phyloP scores from a whole-genome alignment of 1,140 invertebrate species.

The Megalonaias nervosa region DNA sequence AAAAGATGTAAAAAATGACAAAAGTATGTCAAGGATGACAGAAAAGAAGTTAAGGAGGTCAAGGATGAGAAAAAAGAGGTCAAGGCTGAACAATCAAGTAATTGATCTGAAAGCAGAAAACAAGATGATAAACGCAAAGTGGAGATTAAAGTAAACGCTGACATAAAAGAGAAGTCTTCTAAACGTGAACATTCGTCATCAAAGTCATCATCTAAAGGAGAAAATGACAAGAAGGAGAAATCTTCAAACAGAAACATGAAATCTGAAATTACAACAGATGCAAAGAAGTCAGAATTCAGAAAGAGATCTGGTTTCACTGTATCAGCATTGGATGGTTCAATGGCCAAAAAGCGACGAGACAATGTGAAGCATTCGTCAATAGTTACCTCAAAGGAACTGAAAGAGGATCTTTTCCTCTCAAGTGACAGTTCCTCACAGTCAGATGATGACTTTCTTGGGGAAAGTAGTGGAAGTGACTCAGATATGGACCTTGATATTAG shows the following conservation, averaged over 20 bases:
- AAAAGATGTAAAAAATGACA: background rate
- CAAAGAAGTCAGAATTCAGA: no score
- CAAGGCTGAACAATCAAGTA: background rate
- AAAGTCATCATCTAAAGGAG: constrained; percentile 5
- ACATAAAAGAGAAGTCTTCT: background rate
- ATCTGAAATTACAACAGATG: no score
- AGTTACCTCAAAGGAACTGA: constrained; percentile 22
- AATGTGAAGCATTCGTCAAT: constrained; percentile 6
- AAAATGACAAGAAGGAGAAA: background rate
- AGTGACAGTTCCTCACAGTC: no score
- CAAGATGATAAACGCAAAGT: background rate
- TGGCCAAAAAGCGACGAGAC: no score
- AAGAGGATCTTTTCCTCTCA: constrained; percentile 27
- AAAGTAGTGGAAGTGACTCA: no score
- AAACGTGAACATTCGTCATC: constrained; percentile 2
- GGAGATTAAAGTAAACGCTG: background rate
- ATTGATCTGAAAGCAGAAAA: background rate
- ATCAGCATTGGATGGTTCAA: no score
- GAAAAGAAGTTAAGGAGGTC: background rate
- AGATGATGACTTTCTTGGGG: no score
- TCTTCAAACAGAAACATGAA: background rate
- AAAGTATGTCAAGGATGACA: background rate
- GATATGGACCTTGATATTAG: no score
- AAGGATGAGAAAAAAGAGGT: background rate
- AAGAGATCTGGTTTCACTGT: no score